Evolutionary conservation across 2,797 vertebrate genomes (phyloP), one percentile per base, ranked within the genome.

Genomic region (Yasuhikotakia modesta): DNA sequence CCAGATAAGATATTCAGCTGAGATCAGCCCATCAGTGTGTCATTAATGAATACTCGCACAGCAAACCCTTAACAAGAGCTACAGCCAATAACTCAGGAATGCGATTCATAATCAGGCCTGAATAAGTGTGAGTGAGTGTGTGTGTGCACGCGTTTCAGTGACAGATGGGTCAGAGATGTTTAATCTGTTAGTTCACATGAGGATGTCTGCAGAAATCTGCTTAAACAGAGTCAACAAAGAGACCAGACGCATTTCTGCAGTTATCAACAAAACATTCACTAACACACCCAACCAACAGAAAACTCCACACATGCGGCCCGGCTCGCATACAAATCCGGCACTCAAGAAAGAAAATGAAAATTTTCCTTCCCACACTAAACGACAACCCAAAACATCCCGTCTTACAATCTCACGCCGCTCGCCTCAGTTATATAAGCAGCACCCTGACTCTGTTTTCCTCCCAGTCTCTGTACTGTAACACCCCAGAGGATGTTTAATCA

Each of bases 111-210:
- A 79, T 68, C 24, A 66, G 11, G 14, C 60, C 57, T 58, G 32
- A n/a, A n/a, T n/a, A n/a, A n/a, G n/a, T 27, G 27, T 27, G 27
- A 2, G 35, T 35, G 35, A 4, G 35, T 39, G 35, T 39, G 35
- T 39, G 35, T 39, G 35, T 39, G 35, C 17, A n/a, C 14, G 43
- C 12, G 21, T 19, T 52, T 48, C 48, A 50, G 73, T 22, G 12
- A 22, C 73, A 67, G 73, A 75, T 75, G 73, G 35, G 35, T 50
- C 52, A 50, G 57, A 57, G 73, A 76, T 50, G 66, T 50, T 73
- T 63, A 73, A 52, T 73, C 71, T 46, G 32, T 73, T 73, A 73
- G 63, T 73, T 50, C 57, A 30, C 14, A 24, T n/a, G 14, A 52
- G 46, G 58, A 73, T 13, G 4, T 63, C 48, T 30, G 1, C 7